A percentile compares a stretch with the other conserved stretches of the same genome.
Evolutionary conservation across 2,888 invertebrate species (phyloP).

Genomic region (Teinopalpus imperialis): DNA sequence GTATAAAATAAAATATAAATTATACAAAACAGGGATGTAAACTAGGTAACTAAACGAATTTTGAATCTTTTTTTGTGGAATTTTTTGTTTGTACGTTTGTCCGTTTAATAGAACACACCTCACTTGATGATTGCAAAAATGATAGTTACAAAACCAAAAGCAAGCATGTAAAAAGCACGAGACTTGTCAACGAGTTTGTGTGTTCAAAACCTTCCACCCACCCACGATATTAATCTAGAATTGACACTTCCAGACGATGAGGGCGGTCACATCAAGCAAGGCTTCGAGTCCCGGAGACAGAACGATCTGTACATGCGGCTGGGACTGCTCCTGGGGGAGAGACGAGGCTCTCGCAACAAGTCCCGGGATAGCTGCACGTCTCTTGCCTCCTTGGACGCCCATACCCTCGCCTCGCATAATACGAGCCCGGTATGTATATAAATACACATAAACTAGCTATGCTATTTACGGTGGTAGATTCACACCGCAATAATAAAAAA

Average conservation of each 20-base stretch:
- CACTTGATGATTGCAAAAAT: no score
- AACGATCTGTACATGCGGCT: conserved; percentile 92
- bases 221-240: conserved; percentile 12
- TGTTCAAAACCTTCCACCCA: not conserved
- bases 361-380: conserved; percentile 76
- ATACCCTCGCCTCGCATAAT: conserved; percentile 89
- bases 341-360: conserved; percentile 77
- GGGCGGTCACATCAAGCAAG: conserved; percentile 85
- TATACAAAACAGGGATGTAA: no score
- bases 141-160: not conserved
- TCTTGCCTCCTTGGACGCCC: conserved; percentile 83
- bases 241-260: conserved; percentile 84
- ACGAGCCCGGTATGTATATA: conserved; percentile 86
- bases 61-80: no score
- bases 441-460: no score
- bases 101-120: no score
- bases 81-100: no score
- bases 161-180: conserved; percentile 19
- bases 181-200: conserved; percentile 10
- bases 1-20: no score
- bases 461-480: no score
- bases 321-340: conserved; percentile 89
- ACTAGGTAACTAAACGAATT: no score
- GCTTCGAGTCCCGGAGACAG: conserved; percentile 75
- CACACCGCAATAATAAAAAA: no score